Percentiles rank a stretch among this genome's conserved stretches.
phyloP scores from a whole-genome alignment of 2,797 vertebrate genomes.

The Chlorospingus flavigularis region DNA sequence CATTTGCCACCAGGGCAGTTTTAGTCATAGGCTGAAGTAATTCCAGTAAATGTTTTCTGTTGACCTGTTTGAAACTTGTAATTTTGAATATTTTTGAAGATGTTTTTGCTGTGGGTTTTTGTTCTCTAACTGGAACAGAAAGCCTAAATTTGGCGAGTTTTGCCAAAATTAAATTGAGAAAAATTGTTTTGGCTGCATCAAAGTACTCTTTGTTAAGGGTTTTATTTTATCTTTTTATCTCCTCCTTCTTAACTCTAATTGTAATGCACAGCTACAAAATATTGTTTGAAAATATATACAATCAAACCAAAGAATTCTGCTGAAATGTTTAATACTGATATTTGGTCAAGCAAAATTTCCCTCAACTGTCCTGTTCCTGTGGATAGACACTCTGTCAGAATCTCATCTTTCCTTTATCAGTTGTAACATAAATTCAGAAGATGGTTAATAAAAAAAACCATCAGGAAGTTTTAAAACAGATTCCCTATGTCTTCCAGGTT shows the following conservation, averaged over 20 bases:
- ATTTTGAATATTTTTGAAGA: not conserved
- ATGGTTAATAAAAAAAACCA: not conserved
- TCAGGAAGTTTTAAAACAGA: not conserved
- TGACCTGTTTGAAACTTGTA: not conserved
- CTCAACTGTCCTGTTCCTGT: not conserved
- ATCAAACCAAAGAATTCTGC: not conserved
- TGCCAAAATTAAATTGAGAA: not conserved
- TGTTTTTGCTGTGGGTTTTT: not conserved
- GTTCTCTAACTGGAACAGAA: not conserved
- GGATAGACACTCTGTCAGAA: not conserved
- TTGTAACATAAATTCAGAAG: not conserved
- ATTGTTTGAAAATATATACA: not conserved
- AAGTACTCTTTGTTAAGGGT: not conserved
- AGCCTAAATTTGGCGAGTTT: not conserved
- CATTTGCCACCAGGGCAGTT: not conserved
- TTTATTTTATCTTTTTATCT: not conserved
- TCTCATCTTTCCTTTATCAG: not conserved
- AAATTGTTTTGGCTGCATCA: not conserved
- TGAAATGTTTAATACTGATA: not conserved
- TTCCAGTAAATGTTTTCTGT: not conserved
- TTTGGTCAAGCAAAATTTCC: not conserved
- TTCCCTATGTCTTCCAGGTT: not conserved
- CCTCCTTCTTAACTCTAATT: not conserved
- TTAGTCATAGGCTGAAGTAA: not conserved
- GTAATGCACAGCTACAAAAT: not conserved